These are phyloP conservation scores for Tonatia bakeri DNA, from an alignment of 2,113 vertebrate species.

Conservation along the genomic window DNA sequence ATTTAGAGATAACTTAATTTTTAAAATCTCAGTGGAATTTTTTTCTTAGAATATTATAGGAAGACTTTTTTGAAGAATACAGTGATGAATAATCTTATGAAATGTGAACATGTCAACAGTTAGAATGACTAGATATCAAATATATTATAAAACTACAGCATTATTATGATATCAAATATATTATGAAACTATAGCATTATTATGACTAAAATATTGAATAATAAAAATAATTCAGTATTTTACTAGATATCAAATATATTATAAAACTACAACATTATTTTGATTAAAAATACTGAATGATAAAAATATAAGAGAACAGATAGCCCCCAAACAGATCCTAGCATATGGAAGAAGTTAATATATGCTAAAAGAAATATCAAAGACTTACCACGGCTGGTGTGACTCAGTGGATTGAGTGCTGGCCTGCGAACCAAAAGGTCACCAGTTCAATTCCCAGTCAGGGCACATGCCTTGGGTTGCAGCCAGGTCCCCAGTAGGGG, in stretches of 20 bases:
- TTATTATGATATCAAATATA: too few species aligned
- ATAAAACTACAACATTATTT: not conserved
- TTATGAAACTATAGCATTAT: not conserved
- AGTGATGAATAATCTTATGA: not conserved
- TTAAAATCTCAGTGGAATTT: not conserved
- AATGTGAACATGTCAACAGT: constrained; percentile 18
- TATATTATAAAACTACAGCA: not conserved
- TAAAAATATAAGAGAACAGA: not conserved
- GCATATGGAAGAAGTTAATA: not conserved
- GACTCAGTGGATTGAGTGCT: too few species aligned
- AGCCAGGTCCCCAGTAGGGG: too few species aligned
- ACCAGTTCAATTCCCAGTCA: too few species aligned
- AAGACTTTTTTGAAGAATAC: not conserved
- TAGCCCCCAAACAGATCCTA: not conserved
- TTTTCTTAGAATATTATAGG: not conserved
- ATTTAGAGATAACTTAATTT: not conserved
- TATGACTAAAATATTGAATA: not conserved
- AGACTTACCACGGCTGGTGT: not conserved
- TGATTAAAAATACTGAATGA: not conserved
- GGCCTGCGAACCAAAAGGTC: too few species aligned
- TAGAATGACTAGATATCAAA: not conserved
- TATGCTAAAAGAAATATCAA: not conserved
- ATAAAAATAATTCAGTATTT: too few species aligned
- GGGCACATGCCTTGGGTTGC: too few species aligned
- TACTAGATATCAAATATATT: not conserved